phyloP scores from a whole-genome alignment of 1,140 invertebrate species.

The Sipha flava region DNA sequence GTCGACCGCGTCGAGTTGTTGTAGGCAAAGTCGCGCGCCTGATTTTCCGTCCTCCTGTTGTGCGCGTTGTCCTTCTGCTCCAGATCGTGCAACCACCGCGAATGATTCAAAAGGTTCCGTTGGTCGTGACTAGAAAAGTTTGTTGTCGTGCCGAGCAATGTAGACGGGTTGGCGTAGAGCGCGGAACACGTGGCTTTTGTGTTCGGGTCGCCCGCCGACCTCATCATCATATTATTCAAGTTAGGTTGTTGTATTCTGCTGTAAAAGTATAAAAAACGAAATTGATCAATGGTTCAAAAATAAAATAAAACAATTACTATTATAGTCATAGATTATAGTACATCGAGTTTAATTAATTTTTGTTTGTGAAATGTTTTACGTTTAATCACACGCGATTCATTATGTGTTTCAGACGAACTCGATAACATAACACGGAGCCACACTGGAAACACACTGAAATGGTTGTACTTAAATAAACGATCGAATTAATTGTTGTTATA shows the following conservation, averaged over 20 bases:
- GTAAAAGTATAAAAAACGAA: background rate
- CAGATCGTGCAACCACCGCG: slow-evolving; percentile 30
- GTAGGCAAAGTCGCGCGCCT: background rate
- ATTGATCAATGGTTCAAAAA: no score
- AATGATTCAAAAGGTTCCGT: slow-evolving; percentile 33
- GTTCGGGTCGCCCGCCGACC: background rate
- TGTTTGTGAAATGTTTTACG: no score
- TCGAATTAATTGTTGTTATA: no score
- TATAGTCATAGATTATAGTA: no score
- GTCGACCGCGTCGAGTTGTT: background rate
- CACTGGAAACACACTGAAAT: no score
- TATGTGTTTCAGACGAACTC: background rate
- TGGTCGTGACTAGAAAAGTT: slow-evolving; percentile 29
- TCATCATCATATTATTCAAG: background rate
- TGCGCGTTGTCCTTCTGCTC: slow-evolving; percentile 17
- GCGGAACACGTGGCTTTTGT: slow-evolving; percentile 31
- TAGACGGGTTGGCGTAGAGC: slow-evolving; percentile 35
- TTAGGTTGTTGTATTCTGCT: background rate
- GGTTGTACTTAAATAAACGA: no score
- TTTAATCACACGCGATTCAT: no score
- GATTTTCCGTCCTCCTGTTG: background rate
- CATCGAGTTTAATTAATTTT: no score
- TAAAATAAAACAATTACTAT: no score
- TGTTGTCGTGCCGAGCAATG: slow-evolving; percentile 21
- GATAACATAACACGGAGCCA: background rate